Percentiles rank a stretch among this genome's conserved stretches.
Evolutionary conservation across 2,113 vertebrate genomes (phyloP).

Genomic region (Onychorhynchus coronatus): DNA sequence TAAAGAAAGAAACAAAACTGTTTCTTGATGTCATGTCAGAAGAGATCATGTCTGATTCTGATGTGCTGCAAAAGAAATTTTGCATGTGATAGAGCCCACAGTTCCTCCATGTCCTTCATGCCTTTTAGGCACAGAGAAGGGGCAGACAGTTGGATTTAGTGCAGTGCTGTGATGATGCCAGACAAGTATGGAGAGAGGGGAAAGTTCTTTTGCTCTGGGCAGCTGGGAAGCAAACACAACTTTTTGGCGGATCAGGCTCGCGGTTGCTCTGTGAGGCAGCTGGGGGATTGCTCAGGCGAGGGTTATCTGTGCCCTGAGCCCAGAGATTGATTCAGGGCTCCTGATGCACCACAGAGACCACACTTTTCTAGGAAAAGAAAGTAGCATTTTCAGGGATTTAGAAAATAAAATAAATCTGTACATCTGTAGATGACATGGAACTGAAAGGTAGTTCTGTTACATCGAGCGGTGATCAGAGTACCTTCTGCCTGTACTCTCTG

Average conservation of each 20-base stretch:
- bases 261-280: background rate
- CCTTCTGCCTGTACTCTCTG: background rate
- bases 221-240: background rate
- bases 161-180: constrained; percentile 30
- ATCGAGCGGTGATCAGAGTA: background rate
- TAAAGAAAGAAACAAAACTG: constrained; percentile 49
- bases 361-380: background rate
- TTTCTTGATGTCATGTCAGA: constrained; percentile 54
- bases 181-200: constrained; percentile 19
- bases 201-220: constrained; percentile 48
- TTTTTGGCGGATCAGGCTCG: background rate
- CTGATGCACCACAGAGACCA: background rate
- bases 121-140: constrained; percentile 44
- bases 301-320: background rate
- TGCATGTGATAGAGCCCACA: constrained; percentile 56
- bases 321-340: background rate
- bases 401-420: background rate
- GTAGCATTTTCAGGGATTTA: background rate
- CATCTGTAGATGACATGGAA: background rate
- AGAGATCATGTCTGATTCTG: background rate
- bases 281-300: background rate
- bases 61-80: constrained; percentile 41
- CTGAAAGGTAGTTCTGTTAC: background rate
- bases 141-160: background rate
- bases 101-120: constrained; percentile 36